Conservation (phyloP, 2,797 vertebrate genomes). For the Rhabdomys pumilio region DNA sequence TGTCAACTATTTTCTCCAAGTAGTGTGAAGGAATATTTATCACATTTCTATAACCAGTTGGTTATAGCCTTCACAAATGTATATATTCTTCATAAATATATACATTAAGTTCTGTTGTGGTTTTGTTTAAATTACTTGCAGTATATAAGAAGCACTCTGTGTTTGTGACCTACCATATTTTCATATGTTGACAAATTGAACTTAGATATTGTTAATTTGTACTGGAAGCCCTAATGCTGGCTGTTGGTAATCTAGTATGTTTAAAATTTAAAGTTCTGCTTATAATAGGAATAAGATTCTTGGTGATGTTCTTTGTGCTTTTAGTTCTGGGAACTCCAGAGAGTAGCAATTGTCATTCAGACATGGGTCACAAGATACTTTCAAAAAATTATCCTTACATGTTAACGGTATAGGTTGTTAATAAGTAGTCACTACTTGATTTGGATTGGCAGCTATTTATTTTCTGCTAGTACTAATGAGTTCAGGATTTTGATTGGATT, state of each 20-base stretch:
- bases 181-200: neutral
- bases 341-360: conserved; percentile 21
- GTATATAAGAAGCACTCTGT: neutral
- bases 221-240: neutral
- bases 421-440: conserved; percentile 22
- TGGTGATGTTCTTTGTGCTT: conserved; percentile 7
- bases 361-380: neutral
- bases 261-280: conserved; percentile 17
- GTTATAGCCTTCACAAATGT: neutral
- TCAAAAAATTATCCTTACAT: neutral
- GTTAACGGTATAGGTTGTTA: conserved; percentile 6
- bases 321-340: conserved; percentile 14
- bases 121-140: neutral
- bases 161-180: neutral
- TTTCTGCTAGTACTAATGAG: conserved; percentile 51
- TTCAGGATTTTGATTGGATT: neutral
- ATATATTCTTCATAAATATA: conserved; percentile 5
- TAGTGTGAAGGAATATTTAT: neutral
- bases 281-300: neutral
- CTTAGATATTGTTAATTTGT: conserved; percentile 31
- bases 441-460: conserved; percentile 9
- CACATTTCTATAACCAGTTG: neutral
- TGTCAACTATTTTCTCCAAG: neutral
- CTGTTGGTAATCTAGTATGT: neutral
- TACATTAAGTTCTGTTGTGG: neutral